These are phyloP conservation scores for Picathartes gymnocephalus DNA, from an alignment of 2,113 vertebrate species.

Conservation along the genomic window DNA sequence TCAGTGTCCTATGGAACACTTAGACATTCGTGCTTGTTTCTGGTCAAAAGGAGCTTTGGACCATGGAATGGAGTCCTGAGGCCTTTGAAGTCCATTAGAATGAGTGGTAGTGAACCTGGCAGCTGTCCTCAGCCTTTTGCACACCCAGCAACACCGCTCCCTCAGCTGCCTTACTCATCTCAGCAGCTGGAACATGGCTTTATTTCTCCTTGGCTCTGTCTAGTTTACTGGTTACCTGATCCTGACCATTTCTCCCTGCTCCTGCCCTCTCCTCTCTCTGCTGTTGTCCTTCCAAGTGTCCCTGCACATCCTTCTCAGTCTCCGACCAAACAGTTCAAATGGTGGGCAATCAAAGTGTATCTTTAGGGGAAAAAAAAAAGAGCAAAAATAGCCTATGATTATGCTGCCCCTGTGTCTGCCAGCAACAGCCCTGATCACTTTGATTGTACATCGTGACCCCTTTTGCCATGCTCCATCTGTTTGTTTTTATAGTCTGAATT, in stretches of 20 bases:
- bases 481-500: not conserved
- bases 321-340: not conserved
- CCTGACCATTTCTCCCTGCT: not conserved
- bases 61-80: not conserved
- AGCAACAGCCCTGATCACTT: not conserved
- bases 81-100: not conserved
- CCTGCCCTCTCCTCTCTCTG: not conserved
- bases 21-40: not conserved
- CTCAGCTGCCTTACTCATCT: not conserved
- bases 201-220: not conserved
- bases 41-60: not conserved
- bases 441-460: conserved; percentile 5
- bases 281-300: not conserved
- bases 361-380: not conserved
- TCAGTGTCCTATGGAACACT: not conserved
- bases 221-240: not conserved
- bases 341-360: not conserved
- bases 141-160: not conserved
- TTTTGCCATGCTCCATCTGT: conserved; percentile 26
- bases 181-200: not conserved
- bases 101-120: not conserved
- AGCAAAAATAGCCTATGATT: not conserved
- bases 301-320: not conserved
- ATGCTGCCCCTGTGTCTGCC: not conserved
- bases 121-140: not conserved